These are phyloP conservation scores for Drosophila affinis DNA, from an alignment of 2,888 invertebrate genomes.

Conservation along the genomic window DNA sequence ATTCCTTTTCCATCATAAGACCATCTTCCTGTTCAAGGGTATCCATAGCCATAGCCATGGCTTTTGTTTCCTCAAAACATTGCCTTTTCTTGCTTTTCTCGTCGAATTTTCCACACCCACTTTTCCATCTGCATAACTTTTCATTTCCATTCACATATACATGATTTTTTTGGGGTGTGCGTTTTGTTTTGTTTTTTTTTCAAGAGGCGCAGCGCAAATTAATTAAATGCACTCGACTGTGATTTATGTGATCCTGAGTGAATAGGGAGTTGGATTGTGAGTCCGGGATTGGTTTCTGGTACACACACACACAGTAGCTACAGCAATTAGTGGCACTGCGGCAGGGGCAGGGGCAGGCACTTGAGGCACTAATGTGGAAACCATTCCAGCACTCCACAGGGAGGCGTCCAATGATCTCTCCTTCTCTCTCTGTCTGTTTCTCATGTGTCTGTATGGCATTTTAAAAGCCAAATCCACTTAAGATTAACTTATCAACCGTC, in stretches of 20 bases:
- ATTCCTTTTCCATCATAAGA: background rate
- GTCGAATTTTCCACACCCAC: constrained; percentile 21
- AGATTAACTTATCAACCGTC: constrained; percentile 67
- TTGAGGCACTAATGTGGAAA: constrained; percentile 31
- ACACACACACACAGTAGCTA: constrained; percentile 8
- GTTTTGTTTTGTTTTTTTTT: constrained; percentile 18
- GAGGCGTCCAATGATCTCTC: constrained; percentile 21
- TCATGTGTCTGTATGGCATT: constrained; percentile 16
- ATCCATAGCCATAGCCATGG: background rate
- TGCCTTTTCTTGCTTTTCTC: constrained; percentile 15
- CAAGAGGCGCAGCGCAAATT: constrained; percentile 50
- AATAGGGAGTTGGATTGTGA: constrained; percentile 5
- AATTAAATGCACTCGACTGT: constrained; percentile 67
- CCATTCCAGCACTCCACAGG: constrained; percentile 22
- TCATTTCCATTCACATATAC: constrained; percentile 17
- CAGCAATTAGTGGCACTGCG: constrained; percentile 22
- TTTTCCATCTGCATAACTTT: constrained; percentile 26
- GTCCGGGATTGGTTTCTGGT: background rate
- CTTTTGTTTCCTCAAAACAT: background rate
- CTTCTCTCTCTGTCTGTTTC: constrained; percentile 2
- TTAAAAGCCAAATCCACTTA: constrained; percentile 74
- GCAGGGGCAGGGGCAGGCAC: constrained; percentile 13
- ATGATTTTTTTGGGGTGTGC: constrained; percentile 16
- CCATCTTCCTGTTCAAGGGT: background rate
- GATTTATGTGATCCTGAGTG: constrained; percentile 51